Evolutionary conservation across 1,140 invertebrate genomes (phyloP).

Genomic region (Drosophila elegans): DNA sequence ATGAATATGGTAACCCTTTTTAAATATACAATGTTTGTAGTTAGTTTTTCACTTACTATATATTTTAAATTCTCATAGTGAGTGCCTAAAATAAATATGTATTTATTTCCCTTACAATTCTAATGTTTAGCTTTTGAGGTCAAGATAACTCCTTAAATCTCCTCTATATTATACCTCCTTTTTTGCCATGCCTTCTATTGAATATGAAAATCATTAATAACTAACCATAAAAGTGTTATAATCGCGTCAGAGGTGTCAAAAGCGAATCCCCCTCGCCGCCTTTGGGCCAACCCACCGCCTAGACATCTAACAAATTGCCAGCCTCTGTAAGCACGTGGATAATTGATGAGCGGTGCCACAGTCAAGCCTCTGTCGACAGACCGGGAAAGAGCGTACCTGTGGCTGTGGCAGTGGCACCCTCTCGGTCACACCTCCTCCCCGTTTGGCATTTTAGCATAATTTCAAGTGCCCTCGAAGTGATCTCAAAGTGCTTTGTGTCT

Average conservation of each 20-base stretch:
- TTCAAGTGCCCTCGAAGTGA: conserved; percentile 66
- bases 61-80: no score
- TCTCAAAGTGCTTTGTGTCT: conserved; percentile 55
- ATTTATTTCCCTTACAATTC: no score
- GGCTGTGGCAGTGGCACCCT: neutral
- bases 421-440: conserved; percentile 46
- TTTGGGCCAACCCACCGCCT: conserved; percentile 11
- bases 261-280: conserved; percentile 18
- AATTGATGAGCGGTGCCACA: conserved; percentile 71
- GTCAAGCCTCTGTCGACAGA: conserved; percentile 30
- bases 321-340: conserved; percentile 73
- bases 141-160: no score
- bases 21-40: no score
- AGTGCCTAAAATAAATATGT: no score
- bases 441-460: conserved; percentile 73
- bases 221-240: conserved; percentile 76
- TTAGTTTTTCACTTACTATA: no score
- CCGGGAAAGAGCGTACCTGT: no score
- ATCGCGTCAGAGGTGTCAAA: conserved; percentile 81
- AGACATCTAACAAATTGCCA: conserved; percentile 75
- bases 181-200: conserved; percentile 18
- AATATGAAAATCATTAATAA: conserved; percentile 72
- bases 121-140: no score
- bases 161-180: no score
- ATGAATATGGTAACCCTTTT: no score